These are phyloP conservation scores for Sebastiscus albofasciatus DNA, from an alignment of 2,797 vertebrate species.

Conservation along the genomic window DNA sequence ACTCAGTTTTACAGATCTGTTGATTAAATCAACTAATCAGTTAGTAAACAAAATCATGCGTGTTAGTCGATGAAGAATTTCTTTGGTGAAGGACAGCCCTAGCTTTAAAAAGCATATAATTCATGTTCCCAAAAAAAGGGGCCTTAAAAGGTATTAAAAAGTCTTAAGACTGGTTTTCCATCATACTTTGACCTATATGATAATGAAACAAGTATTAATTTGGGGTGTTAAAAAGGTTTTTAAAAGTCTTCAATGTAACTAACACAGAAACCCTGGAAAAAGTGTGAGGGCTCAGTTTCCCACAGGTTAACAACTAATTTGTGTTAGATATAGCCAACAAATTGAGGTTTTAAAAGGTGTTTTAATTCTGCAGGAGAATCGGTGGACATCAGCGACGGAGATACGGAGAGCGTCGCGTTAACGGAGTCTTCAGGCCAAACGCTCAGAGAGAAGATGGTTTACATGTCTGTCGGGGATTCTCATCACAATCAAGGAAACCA, in stretches of 20 bases:
- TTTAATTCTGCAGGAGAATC: constrained; percentile 86
- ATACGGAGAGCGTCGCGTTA: constrained; percentile 89
- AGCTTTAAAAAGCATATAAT: background rate
- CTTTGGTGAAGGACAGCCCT: too few species aligned
- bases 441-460: constrained; percentile 97
- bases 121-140: background rate
- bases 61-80: too few species aligned
- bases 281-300: background rate
- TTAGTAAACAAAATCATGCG: too few species aligned
- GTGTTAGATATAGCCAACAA: background rate
- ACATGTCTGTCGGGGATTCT: constrained; percentile 96
- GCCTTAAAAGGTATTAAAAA: too few species aligned
- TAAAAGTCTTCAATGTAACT: background rate
- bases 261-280: background rate
- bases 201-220: background rate
- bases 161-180: background rate
- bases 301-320: background rate
- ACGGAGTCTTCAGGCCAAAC: constrained; percentile 90
- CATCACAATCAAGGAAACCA: constrained; percentile 94
- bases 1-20: background rate
- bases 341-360: background rate
- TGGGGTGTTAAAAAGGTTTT: background rate
- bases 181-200: background rate
- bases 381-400: constrained; percentile 95
- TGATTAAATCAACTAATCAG: background rate